Percentiles rank a stretch among this genome's conserved stretches.
Conservation (phyloP, 2,888 invertebrate species). For the Prosapia bicincta region DNA sequence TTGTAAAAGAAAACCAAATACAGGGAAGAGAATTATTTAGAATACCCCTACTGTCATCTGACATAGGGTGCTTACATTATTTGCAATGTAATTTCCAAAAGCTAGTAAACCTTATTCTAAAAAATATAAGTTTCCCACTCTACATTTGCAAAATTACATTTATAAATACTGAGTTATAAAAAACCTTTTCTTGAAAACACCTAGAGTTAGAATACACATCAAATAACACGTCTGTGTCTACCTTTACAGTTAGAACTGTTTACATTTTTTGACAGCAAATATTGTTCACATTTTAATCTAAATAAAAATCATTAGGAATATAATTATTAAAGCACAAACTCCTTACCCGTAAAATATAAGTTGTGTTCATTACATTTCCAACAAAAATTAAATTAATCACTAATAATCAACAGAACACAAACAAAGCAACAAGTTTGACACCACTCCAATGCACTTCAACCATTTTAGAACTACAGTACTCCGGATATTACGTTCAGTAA, state of each 20-base stretch:
- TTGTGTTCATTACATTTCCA: not conserved
- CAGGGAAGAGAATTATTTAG: too few relatives aligned
- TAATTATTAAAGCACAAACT: not conserved
- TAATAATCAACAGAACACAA: not conserved
- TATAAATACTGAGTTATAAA: too few relatives aligned
- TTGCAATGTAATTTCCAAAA: too few relatives aligned
- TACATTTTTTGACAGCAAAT: not conserved
- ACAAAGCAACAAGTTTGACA: constrained; percentile 2
- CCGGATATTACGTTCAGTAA: not conserved
- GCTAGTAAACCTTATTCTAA: too few relatives aligned
- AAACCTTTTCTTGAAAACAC: too few relatives aligned
- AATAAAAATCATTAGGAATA: not conserved
- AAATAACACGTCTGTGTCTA: too few relatives aligned
- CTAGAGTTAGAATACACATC: too few relatives aligned
- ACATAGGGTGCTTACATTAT: too few relatives aligned
- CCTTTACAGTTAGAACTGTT: not conserved
- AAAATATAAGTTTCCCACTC: too few relatives aligned
- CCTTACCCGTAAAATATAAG: not conserved
- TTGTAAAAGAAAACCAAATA: too few relatives aligned
- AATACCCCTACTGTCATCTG: too few relatives aligned
- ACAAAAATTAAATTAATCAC: not conserved
- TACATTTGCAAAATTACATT: too few relatives aligned
- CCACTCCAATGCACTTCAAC: not conserved
- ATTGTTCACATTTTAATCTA: not conserved
- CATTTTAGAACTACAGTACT: not conserved